A percentile compares a stretch with the other conserved stretches of the same genome.
phyloP scores from a whole-genome alignment of 2,113 vertebrate genomes.

The pig (Sus scrofa) region DNA sequence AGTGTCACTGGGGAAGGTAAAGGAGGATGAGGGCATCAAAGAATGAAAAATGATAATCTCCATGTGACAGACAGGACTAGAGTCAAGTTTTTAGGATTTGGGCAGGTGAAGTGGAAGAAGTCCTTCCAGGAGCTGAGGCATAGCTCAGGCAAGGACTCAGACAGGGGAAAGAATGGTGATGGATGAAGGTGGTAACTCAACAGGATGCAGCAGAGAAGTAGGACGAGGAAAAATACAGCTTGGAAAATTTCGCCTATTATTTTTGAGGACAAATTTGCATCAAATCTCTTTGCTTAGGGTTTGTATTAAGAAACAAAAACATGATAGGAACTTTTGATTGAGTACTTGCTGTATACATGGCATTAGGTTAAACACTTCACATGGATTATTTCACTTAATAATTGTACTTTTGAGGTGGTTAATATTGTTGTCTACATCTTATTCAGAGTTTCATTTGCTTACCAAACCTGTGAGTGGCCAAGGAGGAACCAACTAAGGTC shows the following conservation, averaged over 20 bases:
- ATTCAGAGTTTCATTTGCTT: not conserved
- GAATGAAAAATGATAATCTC: not conserved
- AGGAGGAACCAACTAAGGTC: not conserved
- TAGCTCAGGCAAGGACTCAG: not conserved
- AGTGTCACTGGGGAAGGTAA: not conserved
- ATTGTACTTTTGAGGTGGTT: not conserved
- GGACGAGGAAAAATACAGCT: not conserved
- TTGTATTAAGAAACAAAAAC: not conserved
- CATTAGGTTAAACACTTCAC: not conserved
- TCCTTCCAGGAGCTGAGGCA: not conserved
- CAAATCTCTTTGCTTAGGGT: not conserved
- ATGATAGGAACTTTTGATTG: not conserved
- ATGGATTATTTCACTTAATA: not conserved
- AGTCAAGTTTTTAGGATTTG: not conserved
- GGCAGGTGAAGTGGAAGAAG: not conserved
- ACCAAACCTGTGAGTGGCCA: not conserved
- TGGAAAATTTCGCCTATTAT: not conserved
- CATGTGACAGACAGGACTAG: not conserved
- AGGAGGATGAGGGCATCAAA: not conserved
- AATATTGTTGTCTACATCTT: not conserved
- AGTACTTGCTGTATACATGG: not conserved
- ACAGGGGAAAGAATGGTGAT: not conserved
- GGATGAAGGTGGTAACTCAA: not conserved
- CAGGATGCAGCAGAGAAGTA: not conserved
- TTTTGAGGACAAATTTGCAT: constrained; percentile 16